phyloP scores from a whole-genome alignment of 2,113 vertebrate species.

The Emydura subglobosa region DNA sequence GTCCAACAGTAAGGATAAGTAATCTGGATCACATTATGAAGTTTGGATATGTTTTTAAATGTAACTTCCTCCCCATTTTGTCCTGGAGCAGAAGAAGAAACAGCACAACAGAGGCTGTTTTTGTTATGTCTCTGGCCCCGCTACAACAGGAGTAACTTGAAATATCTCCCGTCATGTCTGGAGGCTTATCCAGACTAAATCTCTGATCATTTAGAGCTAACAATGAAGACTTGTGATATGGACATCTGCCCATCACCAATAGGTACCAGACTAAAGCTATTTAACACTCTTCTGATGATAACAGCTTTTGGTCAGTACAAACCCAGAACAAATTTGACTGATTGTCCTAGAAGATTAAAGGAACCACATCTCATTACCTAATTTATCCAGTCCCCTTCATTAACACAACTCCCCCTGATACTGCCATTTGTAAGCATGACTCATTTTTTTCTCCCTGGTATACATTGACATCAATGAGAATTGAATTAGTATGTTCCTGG shows the following conservation, averaged over 20 bases:
- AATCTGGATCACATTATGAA: not conserved
- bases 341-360: not conserved
- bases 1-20: not conserved
- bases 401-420: not conserved
- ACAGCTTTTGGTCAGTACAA: not conserved
- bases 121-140: not conserved
- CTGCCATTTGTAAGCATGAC: not conserved
- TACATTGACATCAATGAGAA: not conserved
- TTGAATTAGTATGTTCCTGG: not conserved
- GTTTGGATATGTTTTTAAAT: not conserved
- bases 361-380: not conserved
- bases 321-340: not conserved
- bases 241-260: not conserved
- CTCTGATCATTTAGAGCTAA: not conserved
- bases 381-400: not conserved
- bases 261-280: not conserved
- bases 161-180: not conserved
- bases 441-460: not conserved
- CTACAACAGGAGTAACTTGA: not conserved
- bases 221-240: not conserved
- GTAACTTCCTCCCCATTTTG: not conserved
- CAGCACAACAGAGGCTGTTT: not conserved
- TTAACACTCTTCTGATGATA: not conserved
- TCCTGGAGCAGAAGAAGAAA: not conserved
- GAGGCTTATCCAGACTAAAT: not conserved